These are phyloP conservation scores for Nemurella pictetii DNA, from an alignment of 2,888 invertebrate species.

Conservation along the genomic window DNA sequence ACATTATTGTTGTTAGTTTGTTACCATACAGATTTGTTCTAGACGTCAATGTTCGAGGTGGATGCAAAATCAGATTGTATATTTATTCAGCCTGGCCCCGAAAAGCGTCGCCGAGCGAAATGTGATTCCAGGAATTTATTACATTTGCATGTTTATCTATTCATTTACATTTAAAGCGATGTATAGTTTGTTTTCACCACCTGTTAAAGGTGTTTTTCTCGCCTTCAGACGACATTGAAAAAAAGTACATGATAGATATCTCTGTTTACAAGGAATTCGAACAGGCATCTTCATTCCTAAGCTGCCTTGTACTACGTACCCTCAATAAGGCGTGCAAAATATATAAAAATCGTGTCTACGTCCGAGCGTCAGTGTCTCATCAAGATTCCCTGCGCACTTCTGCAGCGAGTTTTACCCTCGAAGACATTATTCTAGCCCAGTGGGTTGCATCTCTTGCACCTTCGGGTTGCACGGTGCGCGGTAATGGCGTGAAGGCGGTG, in stretches of 20 bases:
- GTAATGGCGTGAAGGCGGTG: not conserved
- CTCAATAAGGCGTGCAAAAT: not conserved
- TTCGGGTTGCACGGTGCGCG: not conserved
- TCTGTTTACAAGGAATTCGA: not conserved
- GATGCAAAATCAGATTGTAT: not conserved
- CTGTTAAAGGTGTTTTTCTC: not conserved
- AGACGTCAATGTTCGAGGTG: not conserved
- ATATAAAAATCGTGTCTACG: not conserved
- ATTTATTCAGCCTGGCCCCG: not conserved
- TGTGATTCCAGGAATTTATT: not conserved
- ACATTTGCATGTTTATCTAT: not conserved
- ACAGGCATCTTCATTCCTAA: not conserved
- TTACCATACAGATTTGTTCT: not conserved
- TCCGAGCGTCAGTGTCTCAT: not conserved
- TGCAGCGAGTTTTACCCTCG: not conserved
- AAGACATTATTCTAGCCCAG: not conserved
- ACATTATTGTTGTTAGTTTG: not conserved
- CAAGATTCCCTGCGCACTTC: not conserved
- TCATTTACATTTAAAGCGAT: not conserved
- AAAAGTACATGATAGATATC: not conserved
- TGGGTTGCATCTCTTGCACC: not conserved
- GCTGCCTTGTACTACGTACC: no score
- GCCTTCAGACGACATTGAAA: not conserved
- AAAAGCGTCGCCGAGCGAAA: not conserved
- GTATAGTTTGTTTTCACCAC: not conserved